These are phyloP conservation scores for Apteryx owenii DNA, from an alignment of 2,113 vertebrate genomes.

Conservation along the genomic window DNA sequence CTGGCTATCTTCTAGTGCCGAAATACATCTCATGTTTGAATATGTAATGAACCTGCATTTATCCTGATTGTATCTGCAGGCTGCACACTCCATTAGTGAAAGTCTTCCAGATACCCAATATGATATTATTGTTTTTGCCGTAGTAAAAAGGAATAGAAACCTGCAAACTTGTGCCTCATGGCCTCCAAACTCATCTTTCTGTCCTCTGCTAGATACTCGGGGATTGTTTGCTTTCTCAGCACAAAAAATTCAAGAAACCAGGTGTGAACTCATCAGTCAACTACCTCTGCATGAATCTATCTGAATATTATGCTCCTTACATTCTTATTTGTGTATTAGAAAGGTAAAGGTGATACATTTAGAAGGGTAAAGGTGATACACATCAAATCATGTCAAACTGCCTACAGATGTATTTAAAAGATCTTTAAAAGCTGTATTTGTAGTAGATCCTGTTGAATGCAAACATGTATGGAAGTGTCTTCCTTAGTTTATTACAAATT, in stretches of 20 bases:
- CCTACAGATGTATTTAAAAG: not conserved
- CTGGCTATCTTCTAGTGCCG: not conserved
- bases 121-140: not conserved
- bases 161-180: not conserved
- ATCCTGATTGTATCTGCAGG: not conserved
- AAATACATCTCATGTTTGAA: constrained; percentile 1
- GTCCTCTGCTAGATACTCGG: not conserved
- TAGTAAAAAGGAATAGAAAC: not conserved
- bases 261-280: not conserved
- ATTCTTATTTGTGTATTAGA: not conserved
- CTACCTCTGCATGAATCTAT: not conserved
- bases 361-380: not conserved
- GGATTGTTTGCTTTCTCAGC: not conserved
- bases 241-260: not conserved
- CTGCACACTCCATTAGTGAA: not conserved
- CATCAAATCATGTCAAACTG: too few relatives aligned
- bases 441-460: not conserved
- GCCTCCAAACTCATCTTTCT: not conserved
- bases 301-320: not conserved
- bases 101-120: not conserved
- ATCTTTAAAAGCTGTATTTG: not conserved
- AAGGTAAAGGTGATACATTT: not conserved
- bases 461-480: not conserved
- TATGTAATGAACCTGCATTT: not conserved
- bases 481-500: not conserved